Base-by-base conservation (phyloP, 2,113 vertebrate genomes). In the Uropsilus gracilis region DNA sequence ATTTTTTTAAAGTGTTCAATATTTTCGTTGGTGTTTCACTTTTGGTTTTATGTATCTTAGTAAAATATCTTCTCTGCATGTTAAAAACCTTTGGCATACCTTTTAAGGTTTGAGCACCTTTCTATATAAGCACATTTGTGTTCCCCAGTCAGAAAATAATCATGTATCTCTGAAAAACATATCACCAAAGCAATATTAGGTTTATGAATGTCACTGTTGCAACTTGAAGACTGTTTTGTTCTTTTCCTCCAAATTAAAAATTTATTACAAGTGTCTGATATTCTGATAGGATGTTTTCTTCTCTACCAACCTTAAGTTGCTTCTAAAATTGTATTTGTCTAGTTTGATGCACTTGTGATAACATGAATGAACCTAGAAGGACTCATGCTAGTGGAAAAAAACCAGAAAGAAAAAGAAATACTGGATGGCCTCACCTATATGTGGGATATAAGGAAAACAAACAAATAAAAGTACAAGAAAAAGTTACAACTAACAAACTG, bases 81-180 rank as follows among this genome's bases (percentile, higher is more conserved):
- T 42, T 73, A 57, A 82, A 94, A 82, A 50, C 18, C 63, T 83
- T 73, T 68, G 90, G 28, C 37, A 82, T 90, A 8, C 46, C 88
- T 71, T 92, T 95, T 80, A 50, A 95, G 85, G 32, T 71, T 64
- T 53, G 76, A 90, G 2, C 14, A 10, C 86, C 83, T 95, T 95
- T 77, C 76, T 69, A 26, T 48, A 17, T 88, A 66, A 92, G 71
- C 39, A 97, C 71, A 78, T 32, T 39, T 78, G 59, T 39, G 12
- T 48, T 86, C 48, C 26, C 55, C 55, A 73, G 76, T 87, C 44
- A 80, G 46, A 94, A 86, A 92, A 55, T 24, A n/a, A 30, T 75
- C 16, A 53, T 61, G 4, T 82, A 20, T 73, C n/a, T 86, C 10
- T 80, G 57, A 57, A 20, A 57, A 72, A 63, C 90, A 71, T 85